phyloP scores from a whole-genome alignment of 2,113 vertebrate genomes.

The Osmerus eperlanus region DNA sequence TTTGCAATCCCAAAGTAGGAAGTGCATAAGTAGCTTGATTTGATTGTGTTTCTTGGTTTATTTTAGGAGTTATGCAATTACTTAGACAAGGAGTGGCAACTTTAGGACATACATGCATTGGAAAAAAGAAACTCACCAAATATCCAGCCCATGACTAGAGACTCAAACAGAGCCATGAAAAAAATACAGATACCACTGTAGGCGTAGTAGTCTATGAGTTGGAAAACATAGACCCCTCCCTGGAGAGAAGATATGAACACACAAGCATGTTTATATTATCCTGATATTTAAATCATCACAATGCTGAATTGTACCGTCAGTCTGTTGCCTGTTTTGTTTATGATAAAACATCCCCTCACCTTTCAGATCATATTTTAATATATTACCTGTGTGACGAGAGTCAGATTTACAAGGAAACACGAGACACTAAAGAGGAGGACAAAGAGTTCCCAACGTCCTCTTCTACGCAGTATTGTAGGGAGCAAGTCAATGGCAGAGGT shows the following conservation, averaged over 20 bases:
- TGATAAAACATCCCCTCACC: background rate
- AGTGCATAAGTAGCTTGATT: too few relatives aligned
- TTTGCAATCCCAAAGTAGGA: too few relatives aligned
- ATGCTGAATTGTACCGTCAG: background rate
- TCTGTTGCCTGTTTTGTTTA: background rate
- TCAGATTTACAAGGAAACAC: constrained; percentile 37
- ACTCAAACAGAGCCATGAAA: constrained; percentile 42
- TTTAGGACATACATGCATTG: too few relatives aligned
- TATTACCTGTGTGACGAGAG: constrained; percentile 38
- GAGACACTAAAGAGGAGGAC: constrained; percentile 37
- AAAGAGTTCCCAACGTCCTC: constrained; percentile 46
- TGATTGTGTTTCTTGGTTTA: too few relatives aligned
- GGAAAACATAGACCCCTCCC: constrained; percentile 60
- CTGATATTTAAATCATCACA: background rate
- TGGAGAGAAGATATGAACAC: background rate
- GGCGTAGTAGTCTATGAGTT: constrained; percentile 58
- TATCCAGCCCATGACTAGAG: constrained; percentile 52
- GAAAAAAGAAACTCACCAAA: constrained; percentile 48
- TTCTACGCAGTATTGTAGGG: constrained; percentile 29
- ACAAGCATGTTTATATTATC: background rate
- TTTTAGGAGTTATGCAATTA: too few relatives aligned
- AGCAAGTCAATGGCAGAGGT: constrained; percentile 41
- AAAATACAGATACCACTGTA: constrained; percentile 47
- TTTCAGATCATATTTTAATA: background rate
- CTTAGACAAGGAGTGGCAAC: too few relatives aligned